A percentile compares a stretch with the other conserved stretches of the same genome.
These are phyloP conservation scores for Drosophila trichaetosa DNA, from an alignment of 2,888 invertebrate genomes.

Conservation along the genomic window DNA sequence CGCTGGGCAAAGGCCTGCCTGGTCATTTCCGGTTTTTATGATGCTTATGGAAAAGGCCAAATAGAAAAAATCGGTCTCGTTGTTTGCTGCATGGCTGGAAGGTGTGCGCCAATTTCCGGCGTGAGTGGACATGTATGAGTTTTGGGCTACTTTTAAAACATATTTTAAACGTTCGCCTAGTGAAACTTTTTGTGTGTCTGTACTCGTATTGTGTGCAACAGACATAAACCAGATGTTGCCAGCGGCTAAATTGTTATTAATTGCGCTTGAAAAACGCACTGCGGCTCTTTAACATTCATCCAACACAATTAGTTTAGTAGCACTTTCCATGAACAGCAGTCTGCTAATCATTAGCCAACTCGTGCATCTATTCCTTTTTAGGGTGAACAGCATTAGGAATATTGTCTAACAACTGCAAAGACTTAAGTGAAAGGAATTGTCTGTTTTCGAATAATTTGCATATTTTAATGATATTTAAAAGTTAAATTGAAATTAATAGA, in stretches of 20 bases:
- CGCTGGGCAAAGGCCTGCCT: constrained; percentile 38
- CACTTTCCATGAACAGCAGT: neutral
- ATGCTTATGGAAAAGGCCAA: constrained; percentile 45
- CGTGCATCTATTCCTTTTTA: constrained; percentile 9
- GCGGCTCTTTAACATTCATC: constrained; percentile 7
- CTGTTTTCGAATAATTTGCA: neutral
- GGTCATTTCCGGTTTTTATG: constrained; percentile 61
- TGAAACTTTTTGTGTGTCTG: constrained; percentile 1
- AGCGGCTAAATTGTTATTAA: constrained; percentile 57
- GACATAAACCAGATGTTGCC: constrained; percentile 34
- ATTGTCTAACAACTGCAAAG: constrained; percentile 2
- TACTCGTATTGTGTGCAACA: neutral
- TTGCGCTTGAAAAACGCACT: constrained; percentile 33
- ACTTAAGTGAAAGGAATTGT: constrained; percentile 21
- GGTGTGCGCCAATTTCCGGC: constrained; percentile 81
- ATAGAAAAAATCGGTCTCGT: constrained; percentile 16
- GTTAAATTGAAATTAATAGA: neutral
- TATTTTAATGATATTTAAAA: neutral
- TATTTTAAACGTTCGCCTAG: constrained; percentile 52
- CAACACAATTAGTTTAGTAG: constrained; percentile 7
- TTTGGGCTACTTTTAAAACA: constrained; percentile 27
- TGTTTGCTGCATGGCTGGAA: constrained; percentile 72
- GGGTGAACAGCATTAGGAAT: constrained; percentile 5
- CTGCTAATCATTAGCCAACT: constrained; percentile 13
- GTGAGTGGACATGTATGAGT: constrained; percentile 52